Base-by-base conservation (phyloP, 2,113 vertebrate genomes). In the Chaenogobius annularis region DNA sequence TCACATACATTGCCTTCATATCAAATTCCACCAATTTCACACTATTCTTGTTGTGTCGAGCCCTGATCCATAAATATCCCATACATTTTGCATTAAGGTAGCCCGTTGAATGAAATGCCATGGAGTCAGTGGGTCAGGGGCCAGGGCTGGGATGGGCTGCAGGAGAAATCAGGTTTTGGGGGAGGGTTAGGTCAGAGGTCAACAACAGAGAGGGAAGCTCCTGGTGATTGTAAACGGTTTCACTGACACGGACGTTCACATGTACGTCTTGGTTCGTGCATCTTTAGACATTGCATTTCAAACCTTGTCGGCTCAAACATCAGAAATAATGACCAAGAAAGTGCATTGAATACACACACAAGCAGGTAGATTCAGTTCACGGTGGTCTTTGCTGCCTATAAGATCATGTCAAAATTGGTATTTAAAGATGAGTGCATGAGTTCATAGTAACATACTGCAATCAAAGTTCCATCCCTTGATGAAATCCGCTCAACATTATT, bases 121-220 rank as follows among this genome's bases (percentile, higher is more conserved):
- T 14, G 20, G 63, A 43, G n/a, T 56, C 22, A 26, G 6, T 61
- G 50, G 43, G 20, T 54, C 26, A 23, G 22, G 70, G n/a, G 68
- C 74, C 31, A 55, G 19, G 23, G 48, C 66, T 64, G 15, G 10
- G 40, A 66, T 20, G 14, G 15, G 0, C 1, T 43, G 40, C 31
- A 44, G 46, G 56, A 37, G 22, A 35, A 10, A 10, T 40, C 61
- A 11, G 19, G 15, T 43, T 40, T 63, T 12, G 23, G 23, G 13
- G 17, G 23, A 40, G 66, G 20, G 43, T 14, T 26, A 13, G 15
- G 11, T 23, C 35, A 35, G 7, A 50, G 75, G 71, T 65, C 47
- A 80, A 52, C 37, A 62, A 47, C 46, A 68, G 52, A 43, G 62
- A 72, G 61, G 17, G 62, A 47, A 55, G 54, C 23, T 62, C 68